These are phyloP conservation scores for Phaethon lepturus DNA, from an alignment of 2,113 vertebrate species.

Conservation along the genomic window DNA sequence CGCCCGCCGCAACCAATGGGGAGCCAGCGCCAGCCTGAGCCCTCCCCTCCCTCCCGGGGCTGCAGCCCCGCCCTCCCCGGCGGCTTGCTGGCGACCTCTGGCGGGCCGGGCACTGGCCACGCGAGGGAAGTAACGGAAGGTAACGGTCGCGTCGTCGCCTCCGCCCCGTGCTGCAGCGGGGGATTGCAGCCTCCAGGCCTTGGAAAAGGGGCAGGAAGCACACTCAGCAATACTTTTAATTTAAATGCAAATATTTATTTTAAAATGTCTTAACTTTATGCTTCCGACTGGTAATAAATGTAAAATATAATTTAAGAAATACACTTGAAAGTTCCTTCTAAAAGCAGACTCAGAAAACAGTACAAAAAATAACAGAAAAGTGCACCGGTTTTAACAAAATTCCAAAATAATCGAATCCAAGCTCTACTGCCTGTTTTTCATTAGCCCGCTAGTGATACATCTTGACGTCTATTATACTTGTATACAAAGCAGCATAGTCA, in stretches of 20 bases:
- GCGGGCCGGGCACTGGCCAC: background rate
- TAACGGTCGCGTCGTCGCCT: background rate
- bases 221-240: background rate
- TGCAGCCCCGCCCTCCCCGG: background rate
- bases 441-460: background rate
- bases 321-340: slow-evolving; percentile 12
- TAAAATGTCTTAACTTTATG: slow-evolving; percentile 36
- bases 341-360: slow-evolving; percentile 42
- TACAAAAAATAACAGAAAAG: slow-evolving; percentile 14
- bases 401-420: background rate
- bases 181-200: background rate
- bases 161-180: background rate
- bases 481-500: background rate
- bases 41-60: no score
- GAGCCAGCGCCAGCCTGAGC: background rate
- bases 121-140: background rate
- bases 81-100: background rate
- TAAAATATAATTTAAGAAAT: slow-evolving; percentile 59
- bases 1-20: background rate
- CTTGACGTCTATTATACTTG: fast-evolving
- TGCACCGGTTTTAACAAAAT: background rate
- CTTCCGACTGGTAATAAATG: slow-evolving; percentile 30
- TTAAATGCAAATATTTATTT: slow-evolving; percentile 61
- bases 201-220: background rate
- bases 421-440: background rate